Evolutionary conservation across 2,113 vertebrate species (phyloP), one percentile per base, ranked within the genome.

Genomic region (Trichechus manatus): DNA sequence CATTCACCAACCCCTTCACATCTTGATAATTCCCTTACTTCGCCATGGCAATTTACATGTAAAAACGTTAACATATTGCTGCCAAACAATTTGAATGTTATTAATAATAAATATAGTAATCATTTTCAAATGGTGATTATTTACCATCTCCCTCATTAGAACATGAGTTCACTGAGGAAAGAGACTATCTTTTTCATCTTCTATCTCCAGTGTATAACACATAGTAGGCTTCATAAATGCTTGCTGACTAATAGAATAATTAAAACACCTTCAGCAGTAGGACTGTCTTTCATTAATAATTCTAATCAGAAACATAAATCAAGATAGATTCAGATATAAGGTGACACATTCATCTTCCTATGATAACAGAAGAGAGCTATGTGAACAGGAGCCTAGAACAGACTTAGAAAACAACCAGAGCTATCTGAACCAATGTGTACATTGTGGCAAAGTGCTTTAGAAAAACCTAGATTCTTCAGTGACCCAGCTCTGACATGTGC

Each of bases 51-150:
- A 77, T 83, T 83, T 83, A 94, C 6, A 29, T 8, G 0, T 53
- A 42, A 82, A 83, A 10, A 5, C 50, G 42, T 82, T 82, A 74
- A 19, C 3, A 88, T 81, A 72, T 88, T 88, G 36, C 31, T 74
- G 23, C 25, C 81, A 23, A 89, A 89, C 6, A 75, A 59, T 82
- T 25, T 83, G 50, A 20, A 72, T 56, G 36, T 70, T 70, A 81
- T 70, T 70, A 81, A 91, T 47, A 82, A 82, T n/a, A 31, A 87
- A 89, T 33, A 9, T 25, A 83, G 33, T 88, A 82, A 83, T 89
- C 15, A 66, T 66, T 42, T 94, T 89, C 50, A 75, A 89, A 77
- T 68, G 11, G 22, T 56, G 63, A 94, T 36, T 74, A 68, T 68
- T 20, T 81, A 89, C 14, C 63, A 29, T 77, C 15, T n/a, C 80